phyloP scores from a whole-genome alignment of 2,113 vertebrate genomes.

The Trochalopteron elliotii region DNA sequence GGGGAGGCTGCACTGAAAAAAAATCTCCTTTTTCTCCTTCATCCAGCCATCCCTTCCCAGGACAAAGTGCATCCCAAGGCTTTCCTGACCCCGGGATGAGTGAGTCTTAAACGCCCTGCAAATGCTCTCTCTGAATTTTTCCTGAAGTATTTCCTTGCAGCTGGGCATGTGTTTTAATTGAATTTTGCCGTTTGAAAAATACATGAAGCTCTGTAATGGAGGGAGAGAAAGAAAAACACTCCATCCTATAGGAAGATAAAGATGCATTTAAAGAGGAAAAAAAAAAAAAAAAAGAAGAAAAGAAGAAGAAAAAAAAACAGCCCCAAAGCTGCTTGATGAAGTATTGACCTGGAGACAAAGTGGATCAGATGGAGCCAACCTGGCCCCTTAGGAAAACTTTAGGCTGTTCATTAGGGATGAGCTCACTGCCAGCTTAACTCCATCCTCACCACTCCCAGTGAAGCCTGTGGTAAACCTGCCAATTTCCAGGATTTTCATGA shows the following conservation, averaged over 20 bases:
- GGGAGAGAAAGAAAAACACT: background rate
- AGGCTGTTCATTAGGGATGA: slow-evolving; percentile 33
- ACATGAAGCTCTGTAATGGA: slow-evolving; percentile 6
- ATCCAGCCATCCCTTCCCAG: background rate
- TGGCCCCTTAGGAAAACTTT: slow-evolving; percentile 35
- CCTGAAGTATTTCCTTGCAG: background rate
- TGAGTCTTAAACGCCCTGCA: background rate
- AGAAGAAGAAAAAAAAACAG: background rate
- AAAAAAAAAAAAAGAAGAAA: background rate
- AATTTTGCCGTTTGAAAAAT: slow-evolving; percentile 5
- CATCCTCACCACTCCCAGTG: background rate
- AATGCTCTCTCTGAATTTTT: background rate
- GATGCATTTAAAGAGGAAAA: background rate
- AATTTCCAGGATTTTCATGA: background rate
- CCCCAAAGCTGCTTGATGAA: background rate
- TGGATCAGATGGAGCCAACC: slow-evolving; percentile 33
- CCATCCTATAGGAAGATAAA: background rate
- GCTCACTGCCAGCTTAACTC: slow-evolving; percentile 30
- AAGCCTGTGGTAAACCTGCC: rapidly evolving
- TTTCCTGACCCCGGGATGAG: background rate
- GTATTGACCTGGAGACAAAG: slow-evolving; percentile 53
- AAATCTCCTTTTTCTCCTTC: background rate
- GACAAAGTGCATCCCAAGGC: background rate
- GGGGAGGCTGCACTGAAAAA: background rate
- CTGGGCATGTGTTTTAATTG: background rate